Percentiles rank a stretch among this genome's conserved stretches.
Conservation (phyloP, 2,113 vertebrate genomes). For the Dermatemys mawii region DNA sequence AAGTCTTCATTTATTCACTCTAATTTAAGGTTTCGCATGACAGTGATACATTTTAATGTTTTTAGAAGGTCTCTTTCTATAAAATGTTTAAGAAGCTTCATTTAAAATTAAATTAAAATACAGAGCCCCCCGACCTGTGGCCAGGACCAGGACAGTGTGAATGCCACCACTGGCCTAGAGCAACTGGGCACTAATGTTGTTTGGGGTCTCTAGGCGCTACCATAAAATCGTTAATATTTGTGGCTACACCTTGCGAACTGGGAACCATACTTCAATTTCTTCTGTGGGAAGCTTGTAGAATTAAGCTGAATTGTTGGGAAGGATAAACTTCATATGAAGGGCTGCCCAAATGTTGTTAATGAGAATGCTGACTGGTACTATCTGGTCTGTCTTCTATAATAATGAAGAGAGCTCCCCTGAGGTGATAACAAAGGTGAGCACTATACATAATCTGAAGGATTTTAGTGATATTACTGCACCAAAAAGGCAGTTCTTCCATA, state of each 20-base stretch:
- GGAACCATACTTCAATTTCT: neutral
- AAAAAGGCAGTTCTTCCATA: neutral
- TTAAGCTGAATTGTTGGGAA: conserved; percentile 57
- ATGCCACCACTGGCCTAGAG: no score
- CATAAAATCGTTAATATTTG: neutral
- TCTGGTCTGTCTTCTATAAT: neutral
- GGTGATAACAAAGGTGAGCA: conserved; percentile 41
- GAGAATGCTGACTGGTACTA: conserved; percentile 33
- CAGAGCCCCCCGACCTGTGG: no score
- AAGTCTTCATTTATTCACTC: no score
- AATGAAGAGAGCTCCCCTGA: conserved; percentile 8
- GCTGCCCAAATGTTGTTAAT: conserved; percentile 35
- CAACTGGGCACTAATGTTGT: neutral
- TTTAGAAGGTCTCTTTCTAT: no score
- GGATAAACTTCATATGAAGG: conserved; percentile 16
- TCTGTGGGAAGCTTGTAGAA: conserved; percentile 18
- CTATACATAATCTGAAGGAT: conserved; percentile 18
- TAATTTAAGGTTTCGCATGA: no score
- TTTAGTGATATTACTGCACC: neutral
- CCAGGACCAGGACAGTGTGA: no score
- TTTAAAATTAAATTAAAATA: no score
- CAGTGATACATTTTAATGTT: no score
- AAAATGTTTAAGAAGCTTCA: no score
- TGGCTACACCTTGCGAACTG: neutral
- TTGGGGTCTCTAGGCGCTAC: neutral